Evolutionary conservation across 2,113 vertebrate genomes (phyloP), one percentile per base, ranked within the genome.

Genomic region (Smithornis capensis): DNA sequence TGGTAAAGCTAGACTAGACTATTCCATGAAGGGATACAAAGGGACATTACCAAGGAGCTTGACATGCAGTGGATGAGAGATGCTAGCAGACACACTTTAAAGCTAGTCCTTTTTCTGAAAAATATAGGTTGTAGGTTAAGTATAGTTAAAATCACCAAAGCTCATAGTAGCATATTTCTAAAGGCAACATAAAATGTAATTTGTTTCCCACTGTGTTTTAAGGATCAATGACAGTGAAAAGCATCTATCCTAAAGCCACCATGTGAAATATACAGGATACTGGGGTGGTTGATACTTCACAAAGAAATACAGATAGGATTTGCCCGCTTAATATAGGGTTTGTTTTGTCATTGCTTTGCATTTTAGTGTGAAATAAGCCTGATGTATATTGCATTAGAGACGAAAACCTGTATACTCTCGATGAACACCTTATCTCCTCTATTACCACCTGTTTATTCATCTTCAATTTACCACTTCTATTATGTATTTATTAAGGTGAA

Each of bases 401-500:
- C 65, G 77, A 92, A 96, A 95, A 35, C 31, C 53, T 84, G 17
- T 55, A 59, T 84, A 42, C 28, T 87, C 71, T 87, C 50, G 2
- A 27, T 80, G 59, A 95, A 77, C 5, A 14, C 65, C 31, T 53
- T 67, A 74, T 63, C 59, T 96, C 55, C 47, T 93, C 86, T 69
- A 56, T 94, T 94, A 81, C 68, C 35, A 67, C 67, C 70, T 89
- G 74, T 75, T 97, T 92, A 86, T 90, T 95, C 91, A 77, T 91
- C 86, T 89, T 94, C 93, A 88, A 68, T 94, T 95, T 97, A 55
- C 69, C 55, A 40, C 81, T 90, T 92, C 93, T 71, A 87, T 38
- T 91, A 67, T 64, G 28, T 90, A 83, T 96, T 97, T 97, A 92
- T 97, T 96, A 97, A 95, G 89, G 90, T 90, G 92, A 94, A 94